Base-by-base conservation (phyloP, 2,888 invertebrate species). In the Eupeodes latifasciatus region DNA sequence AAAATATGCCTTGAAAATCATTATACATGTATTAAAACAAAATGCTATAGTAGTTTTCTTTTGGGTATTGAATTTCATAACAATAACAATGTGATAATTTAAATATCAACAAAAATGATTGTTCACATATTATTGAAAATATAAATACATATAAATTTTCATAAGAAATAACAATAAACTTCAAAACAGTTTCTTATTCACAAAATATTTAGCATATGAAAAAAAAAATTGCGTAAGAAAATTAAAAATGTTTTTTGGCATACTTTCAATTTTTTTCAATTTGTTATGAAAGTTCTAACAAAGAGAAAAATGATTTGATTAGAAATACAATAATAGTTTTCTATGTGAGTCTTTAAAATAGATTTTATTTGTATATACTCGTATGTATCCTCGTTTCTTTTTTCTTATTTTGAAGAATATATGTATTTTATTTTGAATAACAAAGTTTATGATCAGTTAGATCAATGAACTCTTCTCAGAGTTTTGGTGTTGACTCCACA, bases 201-300 rank as follows among this genome's bases (percentile, higher is more conserved):
- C 62, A 16, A 16, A 19, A 40, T 19, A n/a, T 14, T 16, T 19
- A 19, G 40, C 40, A 69, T 40, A 69, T 69, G 40, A 53, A 34
- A 10, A 27, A 36, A 49, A 19, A 71, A 19, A 40, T 67, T 53
- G 53, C 36, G 16, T 69, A 55, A 55, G 19, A 55, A 71, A 55
- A 71, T 71, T 55, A 55, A 34, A 69, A 55, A 69, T 69, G 36
- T 53, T 71, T 71, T 71, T 71, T 71, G 71, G 71, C 71, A 71
- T 19, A 14, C 1, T 55, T 19, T 44, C 55, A 71, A 44, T 51
- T 51, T 71, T 51, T 69, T 16, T 36, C 6, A 1, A n/a, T 66
- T 53, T 69, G 16, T 69, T 69, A 51, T 53, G 49, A 53, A 44
- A 62, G 2, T 62, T 34, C 59, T 14, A 9, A n/a, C 44, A 36